Percentiles rank a stretch among this genome's conserved stretches.
Evolutionary conservation across 1,140 invertebrate genomes (phyloP).

Genomic region (Amphibalanus amphitrite): DNA sequence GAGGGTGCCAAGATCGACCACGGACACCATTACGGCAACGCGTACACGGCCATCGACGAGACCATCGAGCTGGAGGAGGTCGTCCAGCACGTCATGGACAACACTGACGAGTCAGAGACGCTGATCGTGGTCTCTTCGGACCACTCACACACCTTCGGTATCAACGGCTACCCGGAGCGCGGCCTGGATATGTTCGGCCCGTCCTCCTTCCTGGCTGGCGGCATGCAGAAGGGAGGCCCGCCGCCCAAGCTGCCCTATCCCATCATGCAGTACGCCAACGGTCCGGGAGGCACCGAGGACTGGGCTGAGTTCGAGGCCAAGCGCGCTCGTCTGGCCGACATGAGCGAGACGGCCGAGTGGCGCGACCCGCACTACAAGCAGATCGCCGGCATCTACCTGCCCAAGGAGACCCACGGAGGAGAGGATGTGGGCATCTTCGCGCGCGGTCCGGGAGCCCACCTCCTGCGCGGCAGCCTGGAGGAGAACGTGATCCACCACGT

Average conservation of each 20-base stretch:
- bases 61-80: slow-evolving; percentile 55
- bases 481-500: slow-evolving; percentile 28
- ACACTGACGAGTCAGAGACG: slow-evolving; percentile 50
- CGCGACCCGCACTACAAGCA: slow-evolving; percentile 5
- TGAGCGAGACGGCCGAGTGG: slow-evolving; percentile 44
- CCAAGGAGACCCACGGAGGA: slow-evolving; percentile 56
- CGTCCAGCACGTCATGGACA: slow-evolving; percentile 40
- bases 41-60: slow-evolving; percentile 55
- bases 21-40: slow-evolving; percentile 28
- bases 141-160: slow-evolving; percentile 53
- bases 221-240: background rate
- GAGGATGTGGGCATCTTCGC: slow-evolving; percentile 75
- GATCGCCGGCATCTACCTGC: background rate
- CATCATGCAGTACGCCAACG: slow-evolving; percentile 14
- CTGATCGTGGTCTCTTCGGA: slow-evolving; percentile 60
- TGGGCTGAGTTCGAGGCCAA: slow-evolving; percentile 3
- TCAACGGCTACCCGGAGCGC: slow-evolving; percentile 49
- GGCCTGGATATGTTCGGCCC: slow-evolving; percentile 44
- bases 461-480: slow-evolving; percentile 24
- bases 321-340: slow-evolving; percentile 23
- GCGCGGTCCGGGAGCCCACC: slow-evolving; percentile 27
- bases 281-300: slow-evolving; percentile 9
- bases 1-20: slow-evolving; percentile 17
- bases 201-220: slow-evolving; percentile 9
- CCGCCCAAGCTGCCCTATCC: slow-evolving; percentile 9